Conservation (phyloP, 2,113 vertebrate genomes). For the Gracilinanus agilis region DNA sequence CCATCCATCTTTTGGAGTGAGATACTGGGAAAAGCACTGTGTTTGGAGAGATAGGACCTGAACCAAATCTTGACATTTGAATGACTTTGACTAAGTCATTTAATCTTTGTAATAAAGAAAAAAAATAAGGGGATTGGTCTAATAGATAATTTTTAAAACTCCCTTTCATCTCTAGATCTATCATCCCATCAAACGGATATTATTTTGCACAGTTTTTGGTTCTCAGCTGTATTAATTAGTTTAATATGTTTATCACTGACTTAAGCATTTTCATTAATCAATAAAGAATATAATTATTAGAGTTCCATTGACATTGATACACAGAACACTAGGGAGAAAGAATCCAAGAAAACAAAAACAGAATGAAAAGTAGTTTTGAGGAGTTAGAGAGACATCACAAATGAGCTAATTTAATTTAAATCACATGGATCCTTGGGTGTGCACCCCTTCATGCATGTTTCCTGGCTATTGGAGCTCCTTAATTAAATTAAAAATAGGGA, state of each 20-base stretch:
- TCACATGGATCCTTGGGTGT: too few relatives aligned
- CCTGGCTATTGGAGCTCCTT: too few relatives aligned
- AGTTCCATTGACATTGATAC: not conserved
- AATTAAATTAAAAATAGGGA: not conserved
- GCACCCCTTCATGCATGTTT: too few relatives aligned
- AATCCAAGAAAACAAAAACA: not conserved
- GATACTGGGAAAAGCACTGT: not conserved
- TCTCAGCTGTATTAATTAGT: not conserved
- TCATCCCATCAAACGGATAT: not conserved
- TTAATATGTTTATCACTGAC: not conserved
- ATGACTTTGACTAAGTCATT: not conserved
- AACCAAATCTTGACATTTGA: not conserved
- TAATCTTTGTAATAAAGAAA: not conserved
- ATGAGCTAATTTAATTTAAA: not conserved
- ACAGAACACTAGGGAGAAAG: not conserved
- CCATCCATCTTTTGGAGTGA: not conserved
- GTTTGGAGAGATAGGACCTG: not conserved
- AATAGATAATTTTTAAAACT: not conserved
- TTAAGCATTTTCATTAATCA: not conserved
- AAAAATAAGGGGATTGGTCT: not conserved
- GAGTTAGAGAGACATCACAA: not conserved
- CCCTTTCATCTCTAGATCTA: not conserved
- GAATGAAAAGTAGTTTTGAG: not conserved
- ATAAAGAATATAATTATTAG: not conserved
- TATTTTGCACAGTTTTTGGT: not conserved